phyloP scores from a whole-genome alignment of 2,888 invertebrate genomes.

The Xanthorhoe designata region DNA sequence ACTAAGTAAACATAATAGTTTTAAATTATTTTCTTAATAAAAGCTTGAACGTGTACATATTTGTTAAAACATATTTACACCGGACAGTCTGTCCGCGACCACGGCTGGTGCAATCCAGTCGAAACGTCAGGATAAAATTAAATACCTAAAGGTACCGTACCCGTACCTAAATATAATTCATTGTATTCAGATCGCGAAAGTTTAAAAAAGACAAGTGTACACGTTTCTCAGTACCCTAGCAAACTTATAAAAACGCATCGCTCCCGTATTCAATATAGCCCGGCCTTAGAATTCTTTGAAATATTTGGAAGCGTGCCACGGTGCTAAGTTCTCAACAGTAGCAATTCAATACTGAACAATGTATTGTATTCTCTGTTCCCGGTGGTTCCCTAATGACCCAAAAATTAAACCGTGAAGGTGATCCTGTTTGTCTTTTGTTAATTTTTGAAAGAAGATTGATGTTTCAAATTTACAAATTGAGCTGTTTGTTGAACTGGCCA shows the following conservation, averaged over 20 bases:
- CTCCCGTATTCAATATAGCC: not conserved
- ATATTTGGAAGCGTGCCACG: conserved; percentile 59
- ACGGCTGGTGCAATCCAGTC: too few relatives aligned
- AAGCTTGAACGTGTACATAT: too few relatives aligned
- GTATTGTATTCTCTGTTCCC: conserved; percentile 29
- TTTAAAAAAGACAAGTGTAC: too few relatives aligned
- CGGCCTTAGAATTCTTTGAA: conserved; percentile 47
- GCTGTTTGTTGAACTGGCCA: conserved; percentile 22
- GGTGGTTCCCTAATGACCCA: conserved; percentile 56
- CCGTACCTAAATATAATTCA: too few relatives aligned
- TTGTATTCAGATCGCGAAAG: too few relatives aligned
- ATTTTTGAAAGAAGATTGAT: conserved; percentile 46
- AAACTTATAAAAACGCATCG: not conserved
- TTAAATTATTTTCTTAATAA: too few relatives aligned
- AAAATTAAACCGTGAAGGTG: conserved; percentile 57
- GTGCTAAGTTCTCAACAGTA: conserved; percentile 56
- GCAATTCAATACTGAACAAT: conserved; percentile 57
- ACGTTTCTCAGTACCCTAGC: too few relatives aligned
- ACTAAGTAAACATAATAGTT: too few relatives aligned
- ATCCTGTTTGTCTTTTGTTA: conserved; percentile 49
- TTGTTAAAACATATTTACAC: too few relatives aligned
- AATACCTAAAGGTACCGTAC: too few relatives aligned
- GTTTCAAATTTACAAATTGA: conserved; percentile 40
- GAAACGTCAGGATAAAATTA: too few relatives aligned
- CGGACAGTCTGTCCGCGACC: too few relatives aligned